Base-by-base conservation (phyloP, 2,113 vertebrate species). In the Bubo blakistoni region DNA sequence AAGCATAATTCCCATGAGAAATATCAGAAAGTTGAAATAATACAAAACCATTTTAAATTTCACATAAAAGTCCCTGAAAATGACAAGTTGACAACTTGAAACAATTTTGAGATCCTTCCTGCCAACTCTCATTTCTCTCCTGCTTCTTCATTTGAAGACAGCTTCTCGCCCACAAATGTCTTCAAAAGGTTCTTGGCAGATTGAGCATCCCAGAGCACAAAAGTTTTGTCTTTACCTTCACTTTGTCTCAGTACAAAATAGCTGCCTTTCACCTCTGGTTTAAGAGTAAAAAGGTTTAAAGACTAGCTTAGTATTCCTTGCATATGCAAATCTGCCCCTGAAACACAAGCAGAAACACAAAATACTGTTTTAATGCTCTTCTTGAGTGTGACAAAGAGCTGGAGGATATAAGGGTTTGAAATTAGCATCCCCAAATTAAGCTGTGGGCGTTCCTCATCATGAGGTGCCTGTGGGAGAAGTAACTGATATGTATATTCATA, bases 81-180 rank as follows among this genome's bases (percentile, higher is more conserved):
- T 96, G 94, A 96, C 96, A 94, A 96, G 93, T 34, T 97, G 93
- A 96, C 91, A 96, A 87, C 91, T 95, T 94, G 83, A 96, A 97
- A 96, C 62, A 92, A 79, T 94, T 95, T 94, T 87, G 91, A 96
- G 91, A 94, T 94, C 92, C 89, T 71, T 88, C 73, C 86, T 96
- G 91, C 91, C 93, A 96, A 65, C 79, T 96, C 92, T 93, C 14
- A 86, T 96, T 97, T 96, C 85, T 93, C 61, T 94, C 13, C 57
- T 92, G 81, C 72, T 86, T 96, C 95, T 96, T 94, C 95, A 91
- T 93, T 93, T 93, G 92, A 86, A 96, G 95, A 90, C 90, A 90
- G 77, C 80, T 95, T 96, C 65, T 97, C 82, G 66, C 95, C 97
- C 92, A 95, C 93, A 91, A 61, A 63, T 71, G 51, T 92, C 93